phyloP scores from a whole-genome alignment of 2,888 invertebrate species.

The Lithophane socia region DNA sequence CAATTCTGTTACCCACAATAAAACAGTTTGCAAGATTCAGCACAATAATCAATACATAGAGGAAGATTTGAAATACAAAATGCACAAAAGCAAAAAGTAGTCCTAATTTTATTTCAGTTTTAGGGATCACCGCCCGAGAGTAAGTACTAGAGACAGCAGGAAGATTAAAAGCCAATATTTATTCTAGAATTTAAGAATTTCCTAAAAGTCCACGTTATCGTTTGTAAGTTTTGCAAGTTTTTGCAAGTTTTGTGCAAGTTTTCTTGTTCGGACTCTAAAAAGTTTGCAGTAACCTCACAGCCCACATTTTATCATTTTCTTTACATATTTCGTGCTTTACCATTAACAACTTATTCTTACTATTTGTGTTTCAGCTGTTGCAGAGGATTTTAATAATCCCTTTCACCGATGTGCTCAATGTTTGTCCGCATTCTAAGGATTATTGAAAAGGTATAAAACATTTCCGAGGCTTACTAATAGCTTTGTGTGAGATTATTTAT shows the following conservation, averaged over 20 bases:
- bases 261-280: neutral
- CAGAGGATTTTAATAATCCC: constrained; percentile 53
- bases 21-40: constrained; percentile 18
- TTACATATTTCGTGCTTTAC: constrained; percentile 1
- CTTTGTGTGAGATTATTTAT: constrained; percentile 15
- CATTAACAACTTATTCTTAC: neutral
- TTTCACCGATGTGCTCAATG: constrained; percentile 15
- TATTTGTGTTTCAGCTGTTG: constrained; percentile 23
- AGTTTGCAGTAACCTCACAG: neutral
- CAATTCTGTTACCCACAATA: constrained; percentile 31
- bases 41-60: neutral
- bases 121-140: neutral
- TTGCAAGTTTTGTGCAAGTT: neutral
- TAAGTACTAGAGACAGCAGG: neutral
- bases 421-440: constrained; percentile 16
- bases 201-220: neutral
- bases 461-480: constrained; percentile 26
- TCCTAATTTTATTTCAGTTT: neutral
- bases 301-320: neutral
- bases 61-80: neutral
- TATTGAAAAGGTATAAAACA: constrained; percentile 36
- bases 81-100: neutral
- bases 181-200: neutral
- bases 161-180: neutral
- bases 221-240: neutral